A percentile compares a stretch with the other conserved stretches of the same genome.
Evolutionary conservation across 2,888 invertebrate species (phyloP).

Genomic region (Scaptomyza reducta): DNA sequence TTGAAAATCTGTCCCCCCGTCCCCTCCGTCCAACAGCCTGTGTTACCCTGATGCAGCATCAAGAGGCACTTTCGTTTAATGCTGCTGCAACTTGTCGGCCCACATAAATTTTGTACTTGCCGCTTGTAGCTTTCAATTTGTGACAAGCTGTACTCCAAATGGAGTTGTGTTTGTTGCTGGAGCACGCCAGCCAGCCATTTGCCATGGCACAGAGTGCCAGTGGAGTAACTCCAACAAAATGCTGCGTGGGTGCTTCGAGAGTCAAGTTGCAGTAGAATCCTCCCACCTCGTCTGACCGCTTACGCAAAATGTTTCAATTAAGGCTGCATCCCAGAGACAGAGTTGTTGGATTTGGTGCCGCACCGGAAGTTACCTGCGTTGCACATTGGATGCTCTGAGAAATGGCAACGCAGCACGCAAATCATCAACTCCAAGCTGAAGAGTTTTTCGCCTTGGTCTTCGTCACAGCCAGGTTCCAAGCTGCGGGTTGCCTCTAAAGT

Average conservation of each 20-base stretch:
- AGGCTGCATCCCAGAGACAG: slow-evolving; percentile 40
- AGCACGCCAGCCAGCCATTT: slow-evolving; percentile 11
- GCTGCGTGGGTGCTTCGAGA: slow-evolving; percentile 60
- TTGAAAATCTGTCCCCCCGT: slow-evolving; percentile 45
- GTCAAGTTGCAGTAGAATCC: slow-evolving; percentile 40
- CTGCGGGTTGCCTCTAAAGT: slow-evolving; percentile 57
- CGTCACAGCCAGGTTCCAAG: slow-evolving; percentile 67
- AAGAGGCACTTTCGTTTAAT: slow-evolving; percentile 58
- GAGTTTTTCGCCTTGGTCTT: not conserved
- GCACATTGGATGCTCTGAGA: slow-evolving; percentile 57
- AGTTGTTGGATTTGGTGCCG: slow-evolving; percentile 6
- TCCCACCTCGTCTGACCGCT: slow-evolving; percentile 66
- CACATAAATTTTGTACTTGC: slow-evolving; percentile 80
- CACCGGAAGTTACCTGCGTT: slow-evolving; percentile 65
- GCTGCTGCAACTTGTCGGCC: slow-evolving; percentile 63
- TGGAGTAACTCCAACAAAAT: slow-evolving; percentile 59
- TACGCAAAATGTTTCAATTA: slow-evolving; percentile 79
- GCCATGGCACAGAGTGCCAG: slow-evolving; percentile 17
- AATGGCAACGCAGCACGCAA: slow-evolving; percentile 72
- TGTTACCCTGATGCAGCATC: slow-evolving; percentile 36
- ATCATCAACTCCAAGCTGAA: slow-evolving; percentile 53
- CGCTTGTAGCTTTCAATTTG: slow-evolving; percentile 80
- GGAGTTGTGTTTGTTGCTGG: slow-evolving; percentile 22
- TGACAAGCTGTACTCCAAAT: slow-evolving; percentile 64
- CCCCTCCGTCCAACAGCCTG: no score